Evolutionary conservation across 1,140 invertebrate genomes (phyloP), one percentile per base, ranked within the genome.

Genomic region (Dendrolimus kikuchii): DNA sequence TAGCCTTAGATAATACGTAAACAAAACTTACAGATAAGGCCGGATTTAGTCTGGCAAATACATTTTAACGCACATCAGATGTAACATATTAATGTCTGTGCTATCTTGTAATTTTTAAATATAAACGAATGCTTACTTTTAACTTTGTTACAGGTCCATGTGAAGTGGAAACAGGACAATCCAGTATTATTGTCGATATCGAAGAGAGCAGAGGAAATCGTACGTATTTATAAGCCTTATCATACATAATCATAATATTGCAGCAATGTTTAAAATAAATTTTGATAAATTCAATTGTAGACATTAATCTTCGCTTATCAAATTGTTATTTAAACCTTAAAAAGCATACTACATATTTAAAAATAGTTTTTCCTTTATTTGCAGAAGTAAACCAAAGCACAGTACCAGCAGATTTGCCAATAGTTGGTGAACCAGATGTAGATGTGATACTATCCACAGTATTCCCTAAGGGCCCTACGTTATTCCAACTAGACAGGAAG

Each of bases 121-220:
- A 45, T 7, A 53, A 42, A 10, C n/a, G 4, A 10, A 47, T 37
- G 6, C 48, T n/a, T 6, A 23, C 23, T 23, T 23, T 23, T 23
- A 23, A 23, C 23, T 5, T 48, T 52, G 51, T 61, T 91, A 44
- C 87, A 94, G 93, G 92, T 67, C 84, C 94, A 64, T 95, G 94
- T 73, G 93, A 95, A 71, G 92, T 95, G 57, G 93, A 95, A 85
- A 94, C 92, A 39, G 93, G 94, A 7, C 93, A 95, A 67, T 94
- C 94, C 0, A 96, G 95, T 70, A 95, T 96, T 46, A 96, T 97
- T 61, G 86, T 97, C 49, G 95, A 97, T 72, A 96, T 96, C 55
- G 93, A 95, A 81, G 95, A 97, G 79, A 96, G 95, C 71, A 89
- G 92, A 83, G 95, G 93, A 62, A 89, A 90, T 65, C 93, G 95